phyloP scores from a whole-genome alignment of 2,113 vertebrate species.

The Myrmophylax atrothorax region DNA sequence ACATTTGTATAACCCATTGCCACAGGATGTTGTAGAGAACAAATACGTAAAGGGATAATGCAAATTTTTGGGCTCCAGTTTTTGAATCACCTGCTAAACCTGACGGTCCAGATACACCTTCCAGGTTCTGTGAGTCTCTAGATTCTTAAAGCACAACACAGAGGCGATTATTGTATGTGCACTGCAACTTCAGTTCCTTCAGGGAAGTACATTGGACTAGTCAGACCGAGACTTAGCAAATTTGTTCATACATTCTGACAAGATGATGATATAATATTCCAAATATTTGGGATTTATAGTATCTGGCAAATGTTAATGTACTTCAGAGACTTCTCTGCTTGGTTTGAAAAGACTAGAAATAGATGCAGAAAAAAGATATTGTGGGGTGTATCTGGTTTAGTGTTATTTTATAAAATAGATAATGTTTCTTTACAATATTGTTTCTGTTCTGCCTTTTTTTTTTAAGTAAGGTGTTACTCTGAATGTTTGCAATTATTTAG shows the following conservation, averaged over 20 bases:
- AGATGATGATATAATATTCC: background rate
- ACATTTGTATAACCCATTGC: background rate
- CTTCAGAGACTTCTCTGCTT: background rate
- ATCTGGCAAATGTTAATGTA: background rate
- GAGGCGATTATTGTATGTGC: accelerated
- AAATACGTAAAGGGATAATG: background rate
- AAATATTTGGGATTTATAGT: background rate
- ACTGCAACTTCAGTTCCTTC: background rate
- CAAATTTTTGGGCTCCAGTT: background rate
- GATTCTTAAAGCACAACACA: background rate
- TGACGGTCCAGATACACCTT: background rate
- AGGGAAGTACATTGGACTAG: background rate
- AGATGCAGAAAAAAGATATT: background rate
- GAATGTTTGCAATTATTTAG: background rate
- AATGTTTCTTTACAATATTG: background rate
- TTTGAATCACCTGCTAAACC: background rate
- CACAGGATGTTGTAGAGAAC: background rate
- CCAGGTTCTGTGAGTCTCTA: background rate
- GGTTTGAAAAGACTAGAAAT: background rate
- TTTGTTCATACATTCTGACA: background rate
- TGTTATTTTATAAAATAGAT: background rate
- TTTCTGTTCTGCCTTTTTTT: background rate
- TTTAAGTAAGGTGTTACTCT: background rate
- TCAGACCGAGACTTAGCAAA: background rate
- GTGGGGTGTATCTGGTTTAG: background rate